Base-by-base conservation (phyloP, 2,797 vertebrate genomes). In the Gila robusta region DNA sequence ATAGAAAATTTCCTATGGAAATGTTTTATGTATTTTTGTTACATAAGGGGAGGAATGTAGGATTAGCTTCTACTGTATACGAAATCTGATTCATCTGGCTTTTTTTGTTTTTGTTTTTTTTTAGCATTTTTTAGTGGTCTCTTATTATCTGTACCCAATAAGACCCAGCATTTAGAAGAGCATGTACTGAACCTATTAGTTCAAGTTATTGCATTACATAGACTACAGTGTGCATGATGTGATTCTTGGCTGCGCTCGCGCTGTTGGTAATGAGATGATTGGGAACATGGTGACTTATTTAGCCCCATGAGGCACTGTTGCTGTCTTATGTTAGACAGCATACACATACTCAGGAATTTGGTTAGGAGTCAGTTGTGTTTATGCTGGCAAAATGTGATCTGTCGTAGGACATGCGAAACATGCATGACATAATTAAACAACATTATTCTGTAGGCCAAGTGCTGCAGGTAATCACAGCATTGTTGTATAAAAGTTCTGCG, bases 201-300 rank as follows among this genome's bases (percentile, higher is more conserved):
- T 91, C 88, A 87, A 92, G 92, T 91, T 94, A 91, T 95, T 90
- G 81, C 82, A 89, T 95, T 94, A 92, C 93, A 83, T 67, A 84
- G 78, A 35, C 85, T 83, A 77, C 85, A 83, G 92, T 89, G 89
- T 88, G 79, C 69, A 86, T 28, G 52, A 88, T 91, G 87, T 90
- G 91, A 90, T 92, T 91, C 85, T 87, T 85, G 87, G 89, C 90
- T 73, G 90, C 90, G 90, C 90, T 87, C n/a, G 16, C 77, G 79
- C 41, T 14, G 82, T 66, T 81, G 79, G 26, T 88, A 77, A 86
- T 76, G 82, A 86, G 41, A 71, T 83, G 66, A 82, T 78, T 79
- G 77, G 81, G 81, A 84, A 84, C 26, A 28, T 44, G 47, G 69
- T 64, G 82, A 87, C 85, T 82, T 69, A 79, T 84, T 85, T 87